Evolutionary conservation across 2,797 vertebrate species (phyloP), one percentile per base, ranked within the genome.

Genomic region (Octomys mimax): DNA sequence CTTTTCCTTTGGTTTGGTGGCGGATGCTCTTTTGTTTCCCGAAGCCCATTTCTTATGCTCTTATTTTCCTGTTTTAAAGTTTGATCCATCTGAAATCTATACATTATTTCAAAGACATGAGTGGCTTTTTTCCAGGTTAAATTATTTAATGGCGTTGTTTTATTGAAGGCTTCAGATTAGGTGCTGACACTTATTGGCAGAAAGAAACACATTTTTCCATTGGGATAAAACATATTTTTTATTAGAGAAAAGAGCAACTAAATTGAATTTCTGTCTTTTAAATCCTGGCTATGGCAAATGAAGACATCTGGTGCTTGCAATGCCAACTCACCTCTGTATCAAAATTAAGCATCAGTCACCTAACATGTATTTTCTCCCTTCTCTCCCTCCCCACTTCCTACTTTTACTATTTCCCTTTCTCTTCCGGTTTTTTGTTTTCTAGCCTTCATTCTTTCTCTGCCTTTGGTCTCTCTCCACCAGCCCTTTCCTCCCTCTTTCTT

Each of bases 101-200:
- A 97, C 98, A 97, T 98, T 98, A 98, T 98, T 98, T 98, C 97
- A 97, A 96, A 97, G 88, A 95, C 96, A 98, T 97, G 92, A 96
- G 95, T 97, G 96, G 87, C 97, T 97, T 97, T 98, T 84, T 97
- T 88, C 91, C 83, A 97, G 96, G 97, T 97, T 98, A 98, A 98
- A 98, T 98, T 98, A 98, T 98, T 98, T 98, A 98, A 98, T 97
- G 94, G 83, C 92, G 97, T 98, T 98, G 97, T 98, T 98, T 98
- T 98, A 98, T 97, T 98, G 98, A 98, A 98, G 97, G 88, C 86
- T 98, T 98, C 98, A 97, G 98, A 98, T 98, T 98, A 98, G 96
- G 96, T 97, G 95, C 97, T 98, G 98, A 98, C 97, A 98, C 92
- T 97, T 98, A 98, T 97, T 96, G 98, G 98, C 97, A 98, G 95